Evolutionary conservation across 2,113 vertebrate genomes (phyloP), one percentile per base, ranked within the genome.

Genomic region (Petrocephalus microphthalmus): DNA sequence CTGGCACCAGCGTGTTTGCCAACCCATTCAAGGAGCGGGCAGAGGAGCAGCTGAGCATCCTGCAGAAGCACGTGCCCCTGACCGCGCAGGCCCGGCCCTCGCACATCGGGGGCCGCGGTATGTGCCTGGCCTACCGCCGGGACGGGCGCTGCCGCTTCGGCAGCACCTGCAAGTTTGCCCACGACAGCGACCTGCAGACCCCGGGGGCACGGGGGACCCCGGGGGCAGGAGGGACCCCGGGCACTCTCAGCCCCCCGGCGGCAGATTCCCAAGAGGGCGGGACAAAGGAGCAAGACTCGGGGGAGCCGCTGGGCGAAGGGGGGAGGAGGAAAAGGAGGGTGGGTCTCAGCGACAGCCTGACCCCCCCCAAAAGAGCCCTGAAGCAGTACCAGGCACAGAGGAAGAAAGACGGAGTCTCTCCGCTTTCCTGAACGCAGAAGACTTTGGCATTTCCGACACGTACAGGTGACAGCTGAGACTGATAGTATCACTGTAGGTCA

Each of bases 41-140:
- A 0, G 94, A 94, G 2, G 92, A 93, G 88, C 94, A 93, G 37
- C 93, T 96, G 85, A 95, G 90, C 19, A 93, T 93, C 37, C 78
- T 97, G 88, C 95, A 96, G 92, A 95, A 95, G 60, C 96, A 97
- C 4, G 96, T 97, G 33, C 95, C 95, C 2, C 94, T 97, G 52
- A 96, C 95, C 0, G 84, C 92, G 90, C 92, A 95, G 64, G 91
- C 94, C 81, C 93, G 91, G 67, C 95, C 95, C 56, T 92, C 94
- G 7, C 93, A 94, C 86, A 96, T 95, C 5, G 94, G 93, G 0
- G 95, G 95, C 0, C 95, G 92, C 87, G 92, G 90, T 84, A 91
- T 95, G 29, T 97, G 96, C 15, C 91, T 96, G 51, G 91, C 94
- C 0, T 96, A 96, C 91, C 95, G 96, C 89, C 95, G 94, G 51